Conservation (phyloP, 2,113 vertebrate genomes). For the Delphinapterus leucas region DNA sequence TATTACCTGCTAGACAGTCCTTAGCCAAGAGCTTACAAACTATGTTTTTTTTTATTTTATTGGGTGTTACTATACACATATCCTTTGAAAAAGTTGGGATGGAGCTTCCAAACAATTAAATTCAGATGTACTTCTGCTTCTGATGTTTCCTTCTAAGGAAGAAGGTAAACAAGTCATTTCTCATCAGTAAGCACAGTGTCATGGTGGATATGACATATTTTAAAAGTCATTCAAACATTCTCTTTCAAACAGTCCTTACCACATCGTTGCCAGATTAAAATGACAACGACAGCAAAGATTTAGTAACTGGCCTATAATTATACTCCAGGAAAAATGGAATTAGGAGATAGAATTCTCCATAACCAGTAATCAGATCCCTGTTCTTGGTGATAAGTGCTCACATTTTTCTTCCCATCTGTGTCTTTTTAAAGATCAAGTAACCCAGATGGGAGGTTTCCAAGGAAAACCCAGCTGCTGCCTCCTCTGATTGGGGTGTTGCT, state of each 20-base stretch:
- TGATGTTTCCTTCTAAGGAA: background rate
- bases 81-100: background rate
- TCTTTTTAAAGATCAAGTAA: background rate
- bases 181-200: background rate
- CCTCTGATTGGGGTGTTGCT: background rate
- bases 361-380: background rate
- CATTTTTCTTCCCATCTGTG: background rate
- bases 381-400: background rate
- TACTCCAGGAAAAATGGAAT: background rate
- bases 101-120: background rate
- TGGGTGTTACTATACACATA: fast-evolving
- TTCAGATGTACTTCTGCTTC: background rate
- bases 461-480: background rate
- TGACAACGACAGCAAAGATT: background rate
- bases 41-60: background rate
- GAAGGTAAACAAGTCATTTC: background rate
- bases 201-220: background rate
- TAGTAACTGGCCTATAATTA: background rate
- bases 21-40: background rate
- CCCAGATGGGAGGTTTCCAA: background rate
- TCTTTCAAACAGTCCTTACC: background rate
- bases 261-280: background rate
- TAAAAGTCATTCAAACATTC: background rate
- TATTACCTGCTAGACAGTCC: background rate
- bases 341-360: background rate